Conservation (phyloP, 2,797 vertebrate genomes). For the Sebastes reedi region DNA sequence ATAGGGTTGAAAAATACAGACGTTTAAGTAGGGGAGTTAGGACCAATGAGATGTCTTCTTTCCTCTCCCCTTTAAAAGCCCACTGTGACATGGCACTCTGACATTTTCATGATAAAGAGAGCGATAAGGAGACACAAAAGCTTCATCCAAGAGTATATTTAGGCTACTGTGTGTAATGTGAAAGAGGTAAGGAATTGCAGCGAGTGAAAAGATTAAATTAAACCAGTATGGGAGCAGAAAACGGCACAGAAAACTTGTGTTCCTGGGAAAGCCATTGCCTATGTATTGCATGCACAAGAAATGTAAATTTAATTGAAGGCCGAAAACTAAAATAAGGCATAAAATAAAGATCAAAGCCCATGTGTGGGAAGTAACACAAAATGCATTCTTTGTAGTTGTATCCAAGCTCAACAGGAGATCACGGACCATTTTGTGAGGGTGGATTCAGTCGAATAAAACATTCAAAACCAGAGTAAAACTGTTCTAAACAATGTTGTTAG, state of each 20-base stretch:
- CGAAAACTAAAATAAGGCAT: not conserved
- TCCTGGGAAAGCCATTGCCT: not conserved
- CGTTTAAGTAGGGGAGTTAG: not conserved
- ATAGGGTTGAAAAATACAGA: not conserved
- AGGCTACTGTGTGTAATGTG: not conserved
- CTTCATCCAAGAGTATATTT: conserved; percentile 18
- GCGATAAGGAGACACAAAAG: conserved; percentile 30
- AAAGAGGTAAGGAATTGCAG: not conserved
- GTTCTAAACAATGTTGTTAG: not conserved
- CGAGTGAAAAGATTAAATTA: not conserved
- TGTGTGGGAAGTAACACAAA: not conserved
- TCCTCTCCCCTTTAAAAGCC: conserved; percentile 19
- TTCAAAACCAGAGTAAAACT: not conserved
- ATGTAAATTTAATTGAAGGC: not conserved
- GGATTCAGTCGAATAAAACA: not conserved
- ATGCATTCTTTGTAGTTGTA: not conserved
- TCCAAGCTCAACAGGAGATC: not conserved
- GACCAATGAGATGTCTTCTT: not conserved
- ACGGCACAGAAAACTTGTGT: rapidly evolving
- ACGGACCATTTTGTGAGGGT: not conserved
- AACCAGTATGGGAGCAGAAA: not conserved
- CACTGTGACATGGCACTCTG: conserved; percentile 13
- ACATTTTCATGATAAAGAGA: conserved; percentile 45
- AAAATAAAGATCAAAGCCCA: not conserved
- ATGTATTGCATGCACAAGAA: not conserved